phyloP scores from a whole-genome alignment of 2,797 vertebrate genomes.

The Lerista edwardsae region DNA sequence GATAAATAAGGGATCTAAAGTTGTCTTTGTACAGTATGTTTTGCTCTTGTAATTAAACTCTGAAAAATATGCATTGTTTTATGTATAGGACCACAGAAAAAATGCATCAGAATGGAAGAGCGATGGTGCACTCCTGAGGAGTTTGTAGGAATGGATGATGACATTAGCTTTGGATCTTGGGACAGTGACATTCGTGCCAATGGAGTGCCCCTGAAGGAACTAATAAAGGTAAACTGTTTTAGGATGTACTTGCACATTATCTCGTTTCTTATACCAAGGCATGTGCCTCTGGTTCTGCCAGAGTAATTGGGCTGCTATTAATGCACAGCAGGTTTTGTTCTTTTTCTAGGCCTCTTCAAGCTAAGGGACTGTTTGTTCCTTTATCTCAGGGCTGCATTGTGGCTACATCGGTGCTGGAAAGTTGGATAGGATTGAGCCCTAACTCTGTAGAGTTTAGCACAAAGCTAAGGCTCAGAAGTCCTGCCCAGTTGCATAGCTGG shows the following conservation, averaged over 20 bases:
- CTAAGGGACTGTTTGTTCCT: too few species aligned
- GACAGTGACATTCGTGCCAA: neutral
- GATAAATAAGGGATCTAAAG: neutral
- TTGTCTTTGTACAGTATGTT: neutral
- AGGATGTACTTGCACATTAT: neutral
- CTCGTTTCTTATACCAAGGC: too few species aligned
- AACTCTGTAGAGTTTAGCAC: too few species aligned
- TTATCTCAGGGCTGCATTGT: too few species aligned
- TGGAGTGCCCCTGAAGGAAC: neutral
- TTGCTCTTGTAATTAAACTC: neutral
- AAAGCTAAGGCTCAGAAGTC: too few species aligned
- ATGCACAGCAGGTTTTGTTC: too few species aligned
- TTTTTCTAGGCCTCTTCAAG: too few species aligned
- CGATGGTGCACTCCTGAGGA: neutral
- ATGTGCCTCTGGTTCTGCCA: too few species aligned
- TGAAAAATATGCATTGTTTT: neutral
- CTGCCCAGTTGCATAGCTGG: too few species aligned
- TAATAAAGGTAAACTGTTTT: neutral
- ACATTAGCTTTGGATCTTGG: neutral
- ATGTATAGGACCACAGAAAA: neutral
- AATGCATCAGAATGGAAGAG: neutral
- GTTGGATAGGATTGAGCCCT: too few species aligned
- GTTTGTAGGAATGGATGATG: neutral
- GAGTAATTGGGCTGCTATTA: too few species aligned
- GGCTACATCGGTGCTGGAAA: too few species aligned